Base-by-base conservation (phyloP, 2,888 invertebrate species). In the Philaethria dido region DNA sequence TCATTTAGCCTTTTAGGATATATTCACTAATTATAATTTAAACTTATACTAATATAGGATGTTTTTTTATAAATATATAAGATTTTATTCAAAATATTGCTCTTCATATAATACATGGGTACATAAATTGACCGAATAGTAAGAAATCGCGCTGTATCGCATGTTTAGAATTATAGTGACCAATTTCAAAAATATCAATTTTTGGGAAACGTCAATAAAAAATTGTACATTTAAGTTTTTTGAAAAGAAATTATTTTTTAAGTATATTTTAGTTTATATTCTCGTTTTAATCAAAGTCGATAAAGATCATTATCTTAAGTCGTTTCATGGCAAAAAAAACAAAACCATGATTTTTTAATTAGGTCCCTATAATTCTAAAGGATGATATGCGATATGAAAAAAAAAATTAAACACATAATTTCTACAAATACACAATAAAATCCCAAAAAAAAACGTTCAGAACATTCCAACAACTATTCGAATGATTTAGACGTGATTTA, bases 21-120 rank as follows among this genome's bases (percentile, higher is more conserved):
- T 25, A 57, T 48, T 57, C 48, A 25, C 55, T 64, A 64, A 64
- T 16, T 39, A 57, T 57, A 57, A 39, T 48, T 57, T 64, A 39
- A 64, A 57, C 64, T 57, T 64, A 64, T 13, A 18, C 48, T 48
- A 64, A 39, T 57, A 57, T 36, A 64, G 57, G 64, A 64, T 57
- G 42, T 42, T 57, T 20, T 25, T 16, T 13, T 39, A 25, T 57
- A 57, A 22, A 22, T 42, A 42, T 22, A n/a, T 16, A 57, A 57
- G n/a, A 42, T 42, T 25, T 42, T 42, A 57, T 42, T 25, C 14
- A 57, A 57, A 57, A 57, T 57, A 57, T 57, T 57, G 42, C 57
- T 42, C 42, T 42, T 57, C 8, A 55, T 20, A n/a, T n/a, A n/a
- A n/a, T n/a, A n/a, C n/a, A n/a, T n/a, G n/a, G n/a, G n/a, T n/a